A percentile compares a stretch with the other conserved stretches of the same genome.
phyloP scores from a whole-genome alignment of 2,888 invertebrate genomes.

The Mantis religiosa region DNA sequence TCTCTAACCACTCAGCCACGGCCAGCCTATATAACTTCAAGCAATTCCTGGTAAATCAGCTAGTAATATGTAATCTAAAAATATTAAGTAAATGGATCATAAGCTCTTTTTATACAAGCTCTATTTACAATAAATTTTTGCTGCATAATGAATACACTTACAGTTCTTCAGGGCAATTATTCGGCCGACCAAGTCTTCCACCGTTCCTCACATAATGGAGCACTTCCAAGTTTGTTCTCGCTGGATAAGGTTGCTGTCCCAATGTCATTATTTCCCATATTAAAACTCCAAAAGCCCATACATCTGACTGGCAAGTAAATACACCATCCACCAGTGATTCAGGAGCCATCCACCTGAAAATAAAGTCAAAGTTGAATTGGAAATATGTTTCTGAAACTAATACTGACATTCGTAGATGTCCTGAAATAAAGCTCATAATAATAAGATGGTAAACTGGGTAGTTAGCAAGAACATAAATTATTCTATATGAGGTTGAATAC shows the following conservation, averaged over 20 bases:
- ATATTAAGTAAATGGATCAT: not conserved
- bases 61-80: too few relatives aligned
- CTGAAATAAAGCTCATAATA: too few relatives aligned
- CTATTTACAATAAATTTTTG: not conserved
- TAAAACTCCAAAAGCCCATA: conserved; percentile 91
- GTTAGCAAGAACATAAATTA: too few relatives aligned
- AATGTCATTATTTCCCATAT: conserved; percentile 96
- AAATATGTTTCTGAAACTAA: too few relatives aligned
- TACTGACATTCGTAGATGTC: too few relatives aligned
- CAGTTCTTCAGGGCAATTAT: conserved; percentile 78
- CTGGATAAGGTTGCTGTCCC: conserved; percentile 95
- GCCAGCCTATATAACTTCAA: too few relatives aligned
- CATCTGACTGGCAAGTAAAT: conserved; percentile 94
- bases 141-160: conserved; percentile 46
- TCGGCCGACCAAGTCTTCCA: conserved; percentile 76
- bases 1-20: too few relatives aligned
- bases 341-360: conserved; percentile 85
- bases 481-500: too few relatives aligned
- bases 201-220: conserved; percentile 84
- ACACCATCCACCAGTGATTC: conserved; percentile 94
- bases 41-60: too few relatives aligned
- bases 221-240: conserved; percentile 87
- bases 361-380: too few relatives aligned
- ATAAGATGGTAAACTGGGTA: too few relatives aligned
- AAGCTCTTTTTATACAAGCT: not conserved